phyloP scores from a whole-genome alignment of 2,113 vertebrate genomes.

The Mustelus asterias region DNA sequence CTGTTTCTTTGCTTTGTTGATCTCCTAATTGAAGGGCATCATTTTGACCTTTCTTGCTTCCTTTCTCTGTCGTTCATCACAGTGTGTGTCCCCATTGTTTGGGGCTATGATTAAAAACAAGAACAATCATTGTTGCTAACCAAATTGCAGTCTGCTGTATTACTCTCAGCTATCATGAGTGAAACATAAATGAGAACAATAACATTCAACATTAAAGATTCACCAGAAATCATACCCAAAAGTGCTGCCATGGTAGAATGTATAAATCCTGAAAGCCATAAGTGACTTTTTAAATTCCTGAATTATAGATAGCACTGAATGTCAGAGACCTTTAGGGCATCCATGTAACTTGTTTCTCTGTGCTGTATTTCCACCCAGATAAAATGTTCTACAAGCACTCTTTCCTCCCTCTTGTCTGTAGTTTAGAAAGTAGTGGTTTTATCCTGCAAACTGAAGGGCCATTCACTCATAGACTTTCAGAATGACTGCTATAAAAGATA shows the following conservation, averaged over 20 bases:
- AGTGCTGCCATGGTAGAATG: not conserved
- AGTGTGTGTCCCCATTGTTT: not conserved
- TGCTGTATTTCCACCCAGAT: not conserved
- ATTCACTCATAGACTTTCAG: not conserved
- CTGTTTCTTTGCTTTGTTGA: not conserved
- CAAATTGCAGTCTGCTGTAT: not conserved
- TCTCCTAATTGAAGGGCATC: not conserved
- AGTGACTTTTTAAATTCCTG: not conserved
- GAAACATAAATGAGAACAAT: not conserved
- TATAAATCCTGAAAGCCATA: not conserved
- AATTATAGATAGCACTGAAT: not conserved
- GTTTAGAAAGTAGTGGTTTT: not conserved
- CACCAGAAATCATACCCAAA: not conserved
- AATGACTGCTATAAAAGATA: not conserved
- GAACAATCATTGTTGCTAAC: not conserved
- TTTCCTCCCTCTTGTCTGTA: not conserved
- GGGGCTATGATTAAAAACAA: not conserved
- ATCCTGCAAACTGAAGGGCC: not conserved
- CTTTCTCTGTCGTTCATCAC: not conserved
- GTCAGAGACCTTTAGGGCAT: not conserved
- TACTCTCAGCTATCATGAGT: not conserved
- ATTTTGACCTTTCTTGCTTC: not conserved
- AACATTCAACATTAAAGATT: not conserved
- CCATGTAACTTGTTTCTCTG: not conserved
- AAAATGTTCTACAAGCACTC: not conserved